phyloP scores from a whole-genome alignment of 2,888 invertebrate genomes.

The Netelia inedita region DNA sequence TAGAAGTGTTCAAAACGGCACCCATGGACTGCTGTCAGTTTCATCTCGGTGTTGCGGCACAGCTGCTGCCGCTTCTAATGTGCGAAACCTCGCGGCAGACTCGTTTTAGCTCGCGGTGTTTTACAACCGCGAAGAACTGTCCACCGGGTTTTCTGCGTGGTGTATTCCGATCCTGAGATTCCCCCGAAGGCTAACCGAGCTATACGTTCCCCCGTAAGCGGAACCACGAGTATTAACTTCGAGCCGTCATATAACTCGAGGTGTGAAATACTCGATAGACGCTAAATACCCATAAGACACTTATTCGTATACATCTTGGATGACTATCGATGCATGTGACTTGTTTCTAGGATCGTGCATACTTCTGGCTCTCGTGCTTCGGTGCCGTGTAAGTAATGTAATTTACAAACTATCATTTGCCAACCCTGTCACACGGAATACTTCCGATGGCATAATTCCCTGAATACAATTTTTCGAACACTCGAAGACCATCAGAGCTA shows the following conservation, averaged over 20 bases:
- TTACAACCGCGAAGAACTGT: slow-evolving; percentile 58
- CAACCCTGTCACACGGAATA: not conserved
- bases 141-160: slow-evolving; percentile 31
- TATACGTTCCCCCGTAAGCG: slow-evolving; percentile 11
- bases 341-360: slow-evolving; percentile 7
- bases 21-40: slow-evolving; percentile 47
- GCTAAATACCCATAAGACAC: slow-evolving; percentile 54
- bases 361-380: not conserved
- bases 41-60: slow-evolving; percentile 13
- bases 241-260: slow-evolving; percentile 62
- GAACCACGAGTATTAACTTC: slow-evolving; percentile 46
- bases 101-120: slow-evolving; percentile 49
- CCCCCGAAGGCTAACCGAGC: slow-evolving; percentile 15
- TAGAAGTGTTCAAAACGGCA: slow-evolving; percentile 63
- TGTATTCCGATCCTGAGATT: slow-evolving; percentile 42
- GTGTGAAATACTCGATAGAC: slow-evolving; percentile 68
- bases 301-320: not conserved
- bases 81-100: slow-evolving; percentile 23
- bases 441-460: too few relatives aligned
- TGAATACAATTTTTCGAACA: too few relatives aligned
- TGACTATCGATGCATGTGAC: slow-evolving; percentile 36
- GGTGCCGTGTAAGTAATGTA: not conserved
- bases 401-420: slow-evolving; percentile 7
- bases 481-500: too few relatives aligned
- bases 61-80: slow-evolving; percentile 42